Evolutionary conservation across 2,113 vertebrate species (phyloP).

Genomic region (Pogonocichla stellata): DNA sequence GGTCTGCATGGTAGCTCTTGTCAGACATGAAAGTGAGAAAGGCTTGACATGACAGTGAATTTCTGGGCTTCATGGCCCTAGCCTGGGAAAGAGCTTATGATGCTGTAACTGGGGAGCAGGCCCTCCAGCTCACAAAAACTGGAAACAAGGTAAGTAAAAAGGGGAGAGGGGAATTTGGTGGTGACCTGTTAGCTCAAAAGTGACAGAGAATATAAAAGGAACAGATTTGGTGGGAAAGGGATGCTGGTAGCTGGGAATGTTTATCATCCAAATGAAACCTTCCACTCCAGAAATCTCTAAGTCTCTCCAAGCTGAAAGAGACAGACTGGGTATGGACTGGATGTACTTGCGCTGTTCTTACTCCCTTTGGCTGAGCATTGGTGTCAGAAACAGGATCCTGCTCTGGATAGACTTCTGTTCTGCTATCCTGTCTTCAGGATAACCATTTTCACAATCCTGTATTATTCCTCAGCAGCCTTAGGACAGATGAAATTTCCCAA

Average conservation of each 20-base stretch:
- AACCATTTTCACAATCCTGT: background rate
- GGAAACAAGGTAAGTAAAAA: background rate
- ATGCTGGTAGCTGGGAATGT: background rate
- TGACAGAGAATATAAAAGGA: background rate
- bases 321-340: background rate
- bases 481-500: background rate
- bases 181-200: background rate
- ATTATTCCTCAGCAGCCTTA: background rate
- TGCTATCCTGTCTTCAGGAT: background rate
- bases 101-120: background rate
- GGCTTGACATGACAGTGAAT: background rate
- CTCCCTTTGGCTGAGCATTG: background rate
- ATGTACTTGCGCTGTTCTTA: background rate
- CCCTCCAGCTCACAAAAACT: background rate
- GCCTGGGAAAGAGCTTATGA: background rate
- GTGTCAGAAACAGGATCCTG: background rate
- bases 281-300: background rate
- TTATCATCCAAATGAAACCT: background rate
- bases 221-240: background rate
- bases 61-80: background rate
- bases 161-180: background rate
- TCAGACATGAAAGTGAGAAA: background rate
- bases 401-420: background rate
- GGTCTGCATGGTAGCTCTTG: background rate
- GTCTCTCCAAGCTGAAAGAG: background rate